Evolutionary conservation across 2,797 vertebrate species (phyloP), one percentile per base, ranked within the genome.

Genomic region (Cyprinella venusta): DNA sequence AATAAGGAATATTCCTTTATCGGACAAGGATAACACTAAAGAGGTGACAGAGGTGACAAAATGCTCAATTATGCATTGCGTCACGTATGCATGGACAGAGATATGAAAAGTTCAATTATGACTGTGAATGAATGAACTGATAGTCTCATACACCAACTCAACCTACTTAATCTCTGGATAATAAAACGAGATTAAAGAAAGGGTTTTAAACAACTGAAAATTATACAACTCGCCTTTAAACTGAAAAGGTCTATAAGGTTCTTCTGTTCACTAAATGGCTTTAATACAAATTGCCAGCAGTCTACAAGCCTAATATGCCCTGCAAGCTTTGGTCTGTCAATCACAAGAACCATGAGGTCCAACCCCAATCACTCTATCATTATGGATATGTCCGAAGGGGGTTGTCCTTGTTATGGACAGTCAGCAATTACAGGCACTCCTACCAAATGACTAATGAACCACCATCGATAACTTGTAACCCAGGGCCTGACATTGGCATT

Each of bases 371-470:
- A 30, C 54, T 83, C 52, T 52, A 71, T 76, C 75, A 84, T 85
- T 87, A 84, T 81, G 40, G 78, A 85, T 85, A 85, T 79, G 70
- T 67, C 65, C 59, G 19, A 71, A 24, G 59, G 77, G 67, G 81
- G 56, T 19, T 52, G 26, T 81, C 67, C 76, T 42, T 67, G 33
- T 81, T 77, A 64, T 69, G 76, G 87, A 89, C 82, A 90, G 90
- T 93, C 92, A 93, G 92, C 92, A 92, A 89, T 89, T 86, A 84
- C 84, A 84, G 75, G 90, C 92, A 92, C 90, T 92, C 91, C 83
- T 88, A 86, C 54, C 88, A 90, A 91, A 93, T 92, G 88, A 92
- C 87, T 90, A 91, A 93, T 91, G 92, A 95, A 91, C 84, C 89
- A 82, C 77, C 87, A 93, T 94, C 93, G 90, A 93, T 93, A 92